phyloP scores from a whole-genome alignment of 2,113 vertebrate genomes.

The Ia io region DNA sequence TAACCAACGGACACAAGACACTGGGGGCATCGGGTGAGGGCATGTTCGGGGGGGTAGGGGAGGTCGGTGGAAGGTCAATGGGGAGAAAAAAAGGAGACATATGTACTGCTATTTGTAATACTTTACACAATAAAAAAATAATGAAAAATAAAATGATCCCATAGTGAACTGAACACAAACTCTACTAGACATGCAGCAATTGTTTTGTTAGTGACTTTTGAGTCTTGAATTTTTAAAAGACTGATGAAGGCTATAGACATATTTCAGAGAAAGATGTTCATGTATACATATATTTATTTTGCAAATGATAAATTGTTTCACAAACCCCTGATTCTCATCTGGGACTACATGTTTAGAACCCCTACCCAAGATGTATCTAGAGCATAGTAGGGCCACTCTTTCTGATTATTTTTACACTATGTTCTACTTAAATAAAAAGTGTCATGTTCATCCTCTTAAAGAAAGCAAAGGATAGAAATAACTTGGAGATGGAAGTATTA shows the following conservation, averaged over 20 bases:
- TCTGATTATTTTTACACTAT: neutral
- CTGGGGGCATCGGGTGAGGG: no score
- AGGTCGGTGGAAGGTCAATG: no score
- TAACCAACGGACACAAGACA: no score
- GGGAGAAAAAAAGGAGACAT: no score
- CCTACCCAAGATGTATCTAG: neutral
- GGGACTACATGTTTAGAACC: neutral
- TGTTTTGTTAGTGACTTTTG: neutral
- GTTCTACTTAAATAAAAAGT: neutral
- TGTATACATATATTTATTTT: neutral
- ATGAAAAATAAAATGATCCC: neutral
- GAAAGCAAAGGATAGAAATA: neutral
- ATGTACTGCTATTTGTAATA: no score
- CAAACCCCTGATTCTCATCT: neutral
- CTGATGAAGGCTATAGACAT: neutral
- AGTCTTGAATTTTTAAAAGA: neutral
- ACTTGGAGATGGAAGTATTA: neutral
- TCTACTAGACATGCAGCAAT: neutral
- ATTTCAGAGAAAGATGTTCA: neutral
- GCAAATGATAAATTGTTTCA: neutral
- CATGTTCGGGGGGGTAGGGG: no score
- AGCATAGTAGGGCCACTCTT: neutral
- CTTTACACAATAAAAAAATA: no score
- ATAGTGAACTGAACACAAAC: neutral
- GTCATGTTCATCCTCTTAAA: neutral